Evolutionary conservation across 2,888 invertebrate species (phyloP), one percentile per base, ranked within the genome.

Genomic region (Callyntrura guangdongensis): DNA sequence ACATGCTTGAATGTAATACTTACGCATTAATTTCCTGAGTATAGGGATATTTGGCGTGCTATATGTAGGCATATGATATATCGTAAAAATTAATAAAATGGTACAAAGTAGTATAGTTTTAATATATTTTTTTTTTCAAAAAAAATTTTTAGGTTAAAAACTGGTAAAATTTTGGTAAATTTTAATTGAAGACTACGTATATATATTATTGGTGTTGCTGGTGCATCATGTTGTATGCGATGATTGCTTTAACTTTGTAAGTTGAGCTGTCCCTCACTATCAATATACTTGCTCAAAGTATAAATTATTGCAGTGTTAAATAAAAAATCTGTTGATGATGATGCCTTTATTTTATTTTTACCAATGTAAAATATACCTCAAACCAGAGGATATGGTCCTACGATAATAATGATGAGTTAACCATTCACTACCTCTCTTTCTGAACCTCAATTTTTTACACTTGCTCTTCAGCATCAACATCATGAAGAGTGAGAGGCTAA

Each of bases 361-460:
- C 49, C 49, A 22, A 49, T 49, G 74, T 49, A 74, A 22, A 74
- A 74, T 77, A 20, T 36, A 53, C 36, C 6, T 36, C 36, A 25
- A 77, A 53, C 17, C 25, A 53, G 47, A 12, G 49, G 22, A 64
- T 27, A 49, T 17, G 36, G 22, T 53, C 9, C 53, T 69, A 74
- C 25, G 12, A 49, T 84, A 22, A 53, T 22, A 53, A 77, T 49
- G 53, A 49, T 74, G 74, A 74, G 74, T 25, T 53, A 22, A 77
- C 36, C n/a, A 49, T 67, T 84, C 49, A 69, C 69, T 36, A 36
- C 14, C 83, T 53, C 83, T 53, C 69, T 22, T 84, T 83, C 67
- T 45, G 17, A 85, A 72, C 74, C 86, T 22, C 81, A 81, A 81
- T 86, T 77, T 86, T 85, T 85, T 85, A 69, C 64, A 85, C 69